Conservation (phyloP, 2,888 invertebrate species). For the Elegia similella region DNA sequence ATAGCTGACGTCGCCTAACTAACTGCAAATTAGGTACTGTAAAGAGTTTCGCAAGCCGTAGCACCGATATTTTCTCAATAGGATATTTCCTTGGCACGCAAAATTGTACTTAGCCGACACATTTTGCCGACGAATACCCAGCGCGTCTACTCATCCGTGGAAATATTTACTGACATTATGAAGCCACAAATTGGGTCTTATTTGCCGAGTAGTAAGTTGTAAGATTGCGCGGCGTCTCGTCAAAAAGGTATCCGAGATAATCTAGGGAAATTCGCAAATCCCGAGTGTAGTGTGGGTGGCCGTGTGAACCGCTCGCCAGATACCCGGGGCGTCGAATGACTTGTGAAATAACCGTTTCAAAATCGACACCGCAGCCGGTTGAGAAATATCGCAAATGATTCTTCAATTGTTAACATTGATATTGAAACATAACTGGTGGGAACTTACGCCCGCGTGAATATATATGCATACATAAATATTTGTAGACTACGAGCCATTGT, state of each 20-base stretch:
- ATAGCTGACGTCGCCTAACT: conserved; percentile 26
- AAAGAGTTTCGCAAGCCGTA: conserved; percentile 30
- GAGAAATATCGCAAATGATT: conserved; percentile 28
- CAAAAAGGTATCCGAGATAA: conserved; percentile 35
- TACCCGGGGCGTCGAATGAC: conserved; percentile 32
- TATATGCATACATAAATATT: conserved; percentile 3
- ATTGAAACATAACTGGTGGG: conserved; percentile 32
- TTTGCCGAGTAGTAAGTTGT: conserved; percentile 26
- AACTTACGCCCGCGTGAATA: conserved; percentile 16
- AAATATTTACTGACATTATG: conserved; percentile 16
- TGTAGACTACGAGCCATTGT: conserved; percentile 18
- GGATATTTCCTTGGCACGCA: conserved; percentile 43
- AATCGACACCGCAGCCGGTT: conserved; percentile 35
- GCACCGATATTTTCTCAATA: conserved; percentile 37
- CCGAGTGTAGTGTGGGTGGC: conserved; percentile 44
- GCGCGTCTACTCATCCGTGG: conserved; percentile 19
- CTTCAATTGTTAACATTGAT: conserved; percentile 36
- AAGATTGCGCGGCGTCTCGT: conserved; percentile 16
- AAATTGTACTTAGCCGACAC: conserved; percentile 41
- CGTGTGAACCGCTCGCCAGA: conserved; percentile 45
- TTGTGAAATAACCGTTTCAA: conserved; percentile 47
- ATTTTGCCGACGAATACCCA: conserved; percentile 31
- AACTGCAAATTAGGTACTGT: conserved; percentile 34
- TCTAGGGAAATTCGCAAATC: conserved; percentile 49
- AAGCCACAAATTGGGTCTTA: conserved; percentile 28